These are phyloP conservation scores for Thumatha senex DNA, from an alignment of 2,888 invertebrate genomes.

Conservation along the genomic window DNA sequence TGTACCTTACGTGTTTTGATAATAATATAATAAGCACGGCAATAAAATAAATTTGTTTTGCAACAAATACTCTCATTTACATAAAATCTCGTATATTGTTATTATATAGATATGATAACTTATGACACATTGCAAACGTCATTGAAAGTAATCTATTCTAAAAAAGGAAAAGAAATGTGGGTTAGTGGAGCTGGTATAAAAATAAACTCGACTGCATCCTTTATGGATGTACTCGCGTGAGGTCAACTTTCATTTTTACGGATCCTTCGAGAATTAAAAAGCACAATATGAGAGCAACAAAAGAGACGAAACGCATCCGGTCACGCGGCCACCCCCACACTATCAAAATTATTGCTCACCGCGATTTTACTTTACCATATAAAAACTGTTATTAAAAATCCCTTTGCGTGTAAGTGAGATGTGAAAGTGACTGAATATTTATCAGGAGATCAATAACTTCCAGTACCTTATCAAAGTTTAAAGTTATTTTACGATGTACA, in stretches of 20 bases:
- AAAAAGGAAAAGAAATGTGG: conserved; percentile 30
- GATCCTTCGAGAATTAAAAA: conserved; percentile 60
- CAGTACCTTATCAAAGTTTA: conserved; percentile 55
- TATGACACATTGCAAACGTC: neutral
- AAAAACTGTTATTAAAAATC: conserved; percentile 45
- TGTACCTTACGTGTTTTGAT: too few species aligned
- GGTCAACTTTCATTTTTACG: conserved; percentile 69
- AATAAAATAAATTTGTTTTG: too few species aligned
- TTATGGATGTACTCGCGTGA: conserved; percentile 43
- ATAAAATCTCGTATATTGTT: too few species aligned
- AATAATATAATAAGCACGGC: too few species aligned
- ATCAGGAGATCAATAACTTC: conserved; percentile 61
- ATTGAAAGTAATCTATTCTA: conserved; percentile 11
- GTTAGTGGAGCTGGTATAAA: conserved; percentile 32
- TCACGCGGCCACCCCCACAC: conserved; percentile 40
- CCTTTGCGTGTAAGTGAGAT: conserved; percentile 56
- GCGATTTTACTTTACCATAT: conserved; percentile 42
- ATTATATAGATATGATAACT: conserved; percentile 9
- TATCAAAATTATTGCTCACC: conserved; percentile 38
- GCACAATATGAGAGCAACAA: conserved; percentile 56
- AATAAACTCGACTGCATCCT: conserved; percentile 36
- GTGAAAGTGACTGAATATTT: conserved; percentile 74
- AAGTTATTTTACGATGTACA: conserved; percentile 62
- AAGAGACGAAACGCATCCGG: conserved; percentile 52
- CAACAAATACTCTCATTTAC: too few species aligned